Evolutionary conservation across 2,113 vertebrate species (phyloP).

Genomic region (Nyctereutes procyonoides): DNA sequence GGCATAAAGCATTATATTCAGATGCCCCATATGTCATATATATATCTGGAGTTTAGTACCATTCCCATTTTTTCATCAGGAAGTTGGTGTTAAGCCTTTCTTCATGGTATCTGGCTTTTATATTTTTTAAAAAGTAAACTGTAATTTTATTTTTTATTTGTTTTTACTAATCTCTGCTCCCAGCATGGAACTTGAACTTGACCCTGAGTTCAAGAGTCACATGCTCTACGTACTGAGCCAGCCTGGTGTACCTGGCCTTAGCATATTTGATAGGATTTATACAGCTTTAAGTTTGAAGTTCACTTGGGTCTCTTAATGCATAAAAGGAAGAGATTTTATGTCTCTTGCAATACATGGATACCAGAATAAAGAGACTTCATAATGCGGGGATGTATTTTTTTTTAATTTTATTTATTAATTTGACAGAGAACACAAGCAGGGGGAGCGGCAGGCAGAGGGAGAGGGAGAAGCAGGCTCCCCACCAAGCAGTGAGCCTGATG

Average conservation of each 20-base stretch:
- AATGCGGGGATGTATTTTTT: neutral
- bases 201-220: neutral
- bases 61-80: constrained; percentile 44
- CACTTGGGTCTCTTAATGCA: neutral
- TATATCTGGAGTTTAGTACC: neutral
- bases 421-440: too few species aligned
- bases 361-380: constrained; percentile 13
- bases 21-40: neutral
- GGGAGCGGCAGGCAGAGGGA: too few species aligned
- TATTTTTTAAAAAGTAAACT: neutral
- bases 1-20: neutral
- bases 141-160: neutral
- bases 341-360: neutral
- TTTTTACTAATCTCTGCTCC: neutral
- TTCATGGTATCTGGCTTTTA: neutral
- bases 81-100: neutral
- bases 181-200: neutral
- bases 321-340: constrained; percentile 30
- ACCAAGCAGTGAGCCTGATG: too few species aligned
- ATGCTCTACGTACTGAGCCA: neutral
- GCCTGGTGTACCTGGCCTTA: neutral
- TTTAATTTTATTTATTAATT: too few species aligned
- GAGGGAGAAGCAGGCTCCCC: too few species aligned
- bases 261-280: constrained; percentile 49
- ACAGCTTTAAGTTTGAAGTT: constrained; percentile 24